These are phyloP conservation scores for Atta cephalotes DNA, from an alignment of 1,140 invertebrate genomes.

Conservation along the genomic window DNA sequence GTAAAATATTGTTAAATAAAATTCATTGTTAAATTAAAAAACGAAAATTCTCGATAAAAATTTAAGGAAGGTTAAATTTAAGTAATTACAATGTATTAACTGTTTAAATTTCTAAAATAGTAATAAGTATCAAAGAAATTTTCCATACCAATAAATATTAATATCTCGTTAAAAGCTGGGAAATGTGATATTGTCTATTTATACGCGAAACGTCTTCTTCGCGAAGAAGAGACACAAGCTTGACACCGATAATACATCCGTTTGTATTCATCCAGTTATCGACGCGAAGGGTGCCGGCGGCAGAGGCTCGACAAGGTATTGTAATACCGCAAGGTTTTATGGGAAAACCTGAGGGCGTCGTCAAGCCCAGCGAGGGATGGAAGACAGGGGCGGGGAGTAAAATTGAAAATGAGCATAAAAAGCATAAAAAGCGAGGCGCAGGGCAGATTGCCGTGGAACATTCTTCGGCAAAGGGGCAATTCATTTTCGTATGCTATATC, in stretches of 20 bases:
- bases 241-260: conserved; percentile 78
- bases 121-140: conserved; percentile 20
- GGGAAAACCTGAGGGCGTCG: conserved; percentile 78
- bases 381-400: conserved; percentile 75
- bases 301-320: conserved; percentile 74
- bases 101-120: neutral
- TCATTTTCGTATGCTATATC: conserved; percentile 87
- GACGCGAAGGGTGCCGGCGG: conserved; percentile 68
- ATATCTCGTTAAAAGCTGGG: conserved; percentile 3
- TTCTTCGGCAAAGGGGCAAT: conserved; percentile 85
- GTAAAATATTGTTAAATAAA: no score
- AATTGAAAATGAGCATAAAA: conserved; percentile 87
- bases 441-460: conserved; percentile 86
- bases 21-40: neutral
- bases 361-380: conserved; percentile 66
- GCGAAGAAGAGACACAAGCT: conserved; percentile 20
- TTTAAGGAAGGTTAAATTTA: neutral
- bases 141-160: conserved; percentile 12
- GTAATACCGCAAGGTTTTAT: conserved; percentile 84
- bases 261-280: conserved; percentile 83
- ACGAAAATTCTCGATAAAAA: neutral
- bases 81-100: neutral
- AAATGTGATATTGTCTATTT: neutral
- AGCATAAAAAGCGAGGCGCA: conserved; percentile 83
- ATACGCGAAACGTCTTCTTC: conserved; percentile 32